Evolutionary conservation across 2,888 invertebrate species (phyloP).

Genomic region (Dysmachus trigonus): DNA sequence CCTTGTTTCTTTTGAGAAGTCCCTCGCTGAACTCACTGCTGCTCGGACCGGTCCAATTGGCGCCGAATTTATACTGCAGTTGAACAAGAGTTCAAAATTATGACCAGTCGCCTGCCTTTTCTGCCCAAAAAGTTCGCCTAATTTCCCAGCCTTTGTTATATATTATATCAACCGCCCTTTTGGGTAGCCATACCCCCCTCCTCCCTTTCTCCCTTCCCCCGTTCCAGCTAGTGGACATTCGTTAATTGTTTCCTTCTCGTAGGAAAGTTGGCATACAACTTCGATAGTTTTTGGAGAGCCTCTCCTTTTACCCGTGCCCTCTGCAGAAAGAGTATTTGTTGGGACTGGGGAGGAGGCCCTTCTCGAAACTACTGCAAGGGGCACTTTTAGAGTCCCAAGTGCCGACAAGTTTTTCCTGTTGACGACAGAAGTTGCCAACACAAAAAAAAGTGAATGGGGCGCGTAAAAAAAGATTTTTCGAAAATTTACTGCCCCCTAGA

Average conservation of each 20-base stretch:
- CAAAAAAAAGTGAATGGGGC: neutral
- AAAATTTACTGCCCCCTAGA: slow-evolving; percentile 2
- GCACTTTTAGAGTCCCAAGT: slow-evolving; percentile 3
- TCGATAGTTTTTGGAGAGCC: slow-evolving; percentile 20
- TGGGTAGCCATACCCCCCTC: neutral
- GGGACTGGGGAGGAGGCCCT: too few species aligned
- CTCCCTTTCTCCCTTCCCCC: too few species aligned
- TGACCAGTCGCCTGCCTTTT: neutral
- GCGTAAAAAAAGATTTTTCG: neutral
- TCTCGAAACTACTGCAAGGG: slow-evolving; percentile 18
- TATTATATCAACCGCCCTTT: neutral
- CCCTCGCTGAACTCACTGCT: neutral
- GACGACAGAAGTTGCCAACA: slow-evolving; percentile 41
- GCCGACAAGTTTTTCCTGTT: slow-evolving; percentile 37
- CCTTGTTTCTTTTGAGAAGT: neutral
- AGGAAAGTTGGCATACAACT: slow-evolving; percentile 46
- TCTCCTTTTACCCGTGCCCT: neutral
- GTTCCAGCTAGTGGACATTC: slow-evolving; percentile 14
- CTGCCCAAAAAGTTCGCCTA: neutral
- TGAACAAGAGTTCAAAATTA: slow-evolving; percentile 34
- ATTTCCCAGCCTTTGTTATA: slow-evolving; percentile 5
- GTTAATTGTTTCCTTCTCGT: slow-evolving; percentile 48
- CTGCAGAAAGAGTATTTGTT: slow-evolving; percentile 5
- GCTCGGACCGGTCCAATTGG: slow-evolving; percentile 30
- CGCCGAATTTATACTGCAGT: slow-evolving; percentile 46